These are phyloP conservation scores for Geothlypis trichas DNA, from an alignment of 2,113 vertebrate species.

Conservation along the genomic window DNA sequence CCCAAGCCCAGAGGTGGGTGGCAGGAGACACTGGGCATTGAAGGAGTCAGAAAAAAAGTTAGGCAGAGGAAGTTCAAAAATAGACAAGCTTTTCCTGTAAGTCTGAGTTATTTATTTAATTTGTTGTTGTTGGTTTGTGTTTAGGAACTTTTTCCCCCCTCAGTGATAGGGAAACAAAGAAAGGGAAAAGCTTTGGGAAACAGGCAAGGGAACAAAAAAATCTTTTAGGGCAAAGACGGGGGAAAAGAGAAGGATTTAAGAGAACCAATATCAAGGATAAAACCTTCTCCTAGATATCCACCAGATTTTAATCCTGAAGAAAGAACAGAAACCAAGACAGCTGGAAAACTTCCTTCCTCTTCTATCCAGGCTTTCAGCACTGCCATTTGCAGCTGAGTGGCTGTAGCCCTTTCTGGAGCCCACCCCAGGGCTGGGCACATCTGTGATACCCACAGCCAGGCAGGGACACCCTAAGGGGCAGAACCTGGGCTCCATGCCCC, in stretches of 20 bases:
- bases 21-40: not conserved
- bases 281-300: not conserved
- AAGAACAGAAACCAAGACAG: not conserved
- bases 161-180: not conserved
- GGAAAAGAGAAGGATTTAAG: not conserved
- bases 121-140: not conserved
- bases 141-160: not conserved
- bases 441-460: not conserved
- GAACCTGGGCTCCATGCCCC: not conserved
- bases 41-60: slow-evolving; percentile 13
- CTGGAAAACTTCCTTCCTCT: not conserved
- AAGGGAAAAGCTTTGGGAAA: not conserved
- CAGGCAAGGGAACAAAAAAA: not conserved
- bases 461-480: not conserved
- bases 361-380: not conserved
- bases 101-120: slow-evolving; percentile 20
- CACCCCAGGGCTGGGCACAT: not conserved
- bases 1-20: not conserved
- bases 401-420: not conserved
- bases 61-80: slow-evolving; percentile 63
- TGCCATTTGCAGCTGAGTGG: not conserved
- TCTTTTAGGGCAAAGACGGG: not conserved
- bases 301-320: not conserved
- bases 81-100: slow-evolving; percentile 54
- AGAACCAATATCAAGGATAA: not conserved